Evolutionary conservation across 2,888 invertebrate genomes (phyloP).

Genomic region (Fabriciana adippe): DNA sequence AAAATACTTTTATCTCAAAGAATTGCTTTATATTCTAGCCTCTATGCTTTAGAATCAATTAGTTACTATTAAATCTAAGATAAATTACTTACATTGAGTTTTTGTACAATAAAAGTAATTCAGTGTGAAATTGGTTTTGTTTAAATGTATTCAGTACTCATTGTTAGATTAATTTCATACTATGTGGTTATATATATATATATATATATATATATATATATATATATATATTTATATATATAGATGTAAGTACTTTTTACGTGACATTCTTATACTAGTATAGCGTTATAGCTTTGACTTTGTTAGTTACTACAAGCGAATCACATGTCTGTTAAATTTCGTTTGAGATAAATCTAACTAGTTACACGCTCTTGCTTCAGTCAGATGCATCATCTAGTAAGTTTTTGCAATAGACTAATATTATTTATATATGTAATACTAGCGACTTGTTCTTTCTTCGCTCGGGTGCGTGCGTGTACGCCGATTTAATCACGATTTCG

Average conservation of each 20-base stretch:
- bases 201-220: slow-evolving; percentile 2
- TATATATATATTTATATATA: slow-evolving; percentile 1
- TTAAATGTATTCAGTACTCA: slow-evolving; percentile 3
- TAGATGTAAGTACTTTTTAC: not conserved
- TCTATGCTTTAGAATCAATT: not conserved
- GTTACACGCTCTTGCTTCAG: no score
- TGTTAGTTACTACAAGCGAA: no score
- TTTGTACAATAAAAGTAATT: not conserved
- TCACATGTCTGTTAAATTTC: no score
- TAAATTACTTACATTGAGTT: not conserved
- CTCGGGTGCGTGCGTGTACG: no score
- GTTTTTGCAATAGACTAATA: no score
- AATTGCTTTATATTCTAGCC: not conserved
- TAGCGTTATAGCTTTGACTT: not conserved
- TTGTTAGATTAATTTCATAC: not conserved
- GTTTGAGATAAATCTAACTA: no score
- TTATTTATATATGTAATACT: no score
- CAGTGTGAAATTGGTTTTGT: slow-evolving; percentile 17
- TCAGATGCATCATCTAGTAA: no score
- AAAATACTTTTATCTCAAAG: not conserved
- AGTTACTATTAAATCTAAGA: not conserved
- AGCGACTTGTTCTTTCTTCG: no score
- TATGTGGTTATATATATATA: not conserved
- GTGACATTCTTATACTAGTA: not conserved
- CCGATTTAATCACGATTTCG: no score